Evolutionary conservation across 2,113 vertebrate genomes (phyloP).

Genomic region (Myotis yumanensis): DNA sequence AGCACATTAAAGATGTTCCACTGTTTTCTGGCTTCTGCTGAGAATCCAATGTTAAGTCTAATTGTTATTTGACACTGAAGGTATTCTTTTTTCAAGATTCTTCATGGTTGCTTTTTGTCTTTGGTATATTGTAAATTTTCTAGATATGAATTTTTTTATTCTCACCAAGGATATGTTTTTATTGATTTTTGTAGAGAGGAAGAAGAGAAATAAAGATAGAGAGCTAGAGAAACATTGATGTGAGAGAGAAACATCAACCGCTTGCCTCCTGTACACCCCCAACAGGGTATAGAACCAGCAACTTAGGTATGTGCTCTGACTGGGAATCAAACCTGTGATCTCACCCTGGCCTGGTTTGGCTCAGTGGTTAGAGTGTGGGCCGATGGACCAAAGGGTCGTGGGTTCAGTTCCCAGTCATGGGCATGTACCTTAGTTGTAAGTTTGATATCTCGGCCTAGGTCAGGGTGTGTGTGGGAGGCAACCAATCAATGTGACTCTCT

Average conservation of each 20-base stretch:
- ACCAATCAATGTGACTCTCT: too few relatives aligned
- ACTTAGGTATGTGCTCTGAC: neutral
- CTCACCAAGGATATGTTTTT: neutral
- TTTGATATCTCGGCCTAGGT: too few relatives aligned
- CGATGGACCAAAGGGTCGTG: too few relatives aligned
- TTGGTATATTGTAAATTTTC: neutral
- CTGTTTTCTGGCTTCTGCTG: neutral
- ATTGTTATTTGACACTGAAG: neutral
- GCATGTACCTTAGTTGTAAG: too few relatives aligned
- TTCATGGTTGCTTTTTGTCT: neutral
- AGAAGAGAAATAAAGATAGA: neutral
- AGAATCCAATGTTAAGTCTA: neutral
- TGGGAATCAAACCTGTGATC: neutral
- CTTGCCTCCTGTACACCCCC: neutral
- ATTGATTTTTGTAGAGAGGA: neutral
- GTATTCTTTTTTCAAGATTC: neutral
- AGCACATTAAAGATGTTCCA: neutral
- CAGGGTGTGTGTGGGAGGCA: too few relatives aligned
- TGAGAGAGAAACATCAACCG: neutral
- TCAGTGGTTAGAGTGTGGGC: too few relatives aligned
- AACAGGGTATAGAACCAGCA: neutral
- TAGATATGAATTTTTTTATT: neutral
- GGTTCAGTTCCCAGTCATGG: too few relatives aligned
- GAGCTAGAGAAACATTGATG: neutral
- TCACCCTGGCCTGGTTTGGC: too few relatives aligned